A percentile compares a stretch with the other conserved stretches of the same genome.
Conservation (phyloP, 2,797 vertebrate genomes). For the Pampus argenteus region DNA sequence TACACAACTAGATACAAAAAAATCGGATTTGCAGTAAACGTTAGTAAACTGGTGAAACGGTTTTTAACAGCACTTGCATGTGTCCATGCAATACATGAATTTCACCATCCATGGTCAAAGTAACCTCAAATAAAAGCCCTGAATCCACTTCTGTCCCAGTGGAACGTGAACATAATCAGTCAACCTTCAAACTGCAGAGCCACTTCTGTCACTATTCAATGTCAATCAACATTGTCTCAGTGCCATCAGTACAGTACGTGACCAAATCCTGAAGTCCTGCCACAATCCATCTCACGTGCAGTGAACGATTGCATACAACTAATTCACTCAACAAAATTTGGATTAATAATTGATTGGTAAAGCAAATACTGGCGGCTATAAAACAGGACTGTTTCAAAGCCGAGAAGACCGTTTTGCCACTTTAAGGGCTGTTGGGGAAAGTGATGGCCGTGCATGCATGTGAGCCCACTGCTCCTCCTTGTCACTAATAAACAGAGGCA, state of each 20-base stretch:
- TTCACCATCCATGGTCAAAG: too few species aligned
- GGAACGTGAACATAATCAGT: constrained; percentile 25
- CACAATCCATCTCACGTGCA: constrained; percentile 11
- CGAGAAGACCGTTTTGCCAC: constrained; percentile 63
- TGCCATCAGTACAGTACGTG: constrained; percentile 19
- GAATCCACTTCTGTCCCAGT: not conserved
- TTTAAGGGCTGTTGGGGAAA: constrained; percentile 52
- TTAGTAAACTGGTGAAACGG: constrained; percentile 11
- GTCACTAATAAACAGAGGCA: constrained; percentile 80
- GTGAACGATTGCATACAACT: constrained; percentile 12
- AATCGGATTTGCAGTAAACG: constrained; percentile 9
- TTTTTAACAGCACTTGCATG: constrained; percentile 24
- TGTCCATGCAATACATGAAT: too few species aligned
- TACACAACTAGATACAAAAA: not conserved
- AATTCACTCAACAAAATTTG: constrained; percentile 47
- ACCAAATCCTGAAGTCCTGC: constrained; percentile 18
- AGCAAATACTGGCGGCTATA: constrained; percentile 44
- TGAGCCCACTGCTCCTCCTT: constrained; percentile 67
- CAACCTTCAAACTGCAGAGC: constrained; percentile 34
- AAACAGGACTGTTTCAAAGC: constrained; percentile 50
- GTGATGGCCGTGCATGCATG: constrained; percentile 56
- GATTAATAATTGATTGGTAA: constrained; percentile 57
- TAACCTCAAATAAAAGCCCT: constrained; percentile 24
- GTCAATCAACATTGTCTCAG: constrained; percentile 21
- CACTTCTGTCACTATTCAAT: too few species aligned